A percentile compares a stretch with the other conserved stretches of the same genome.
Evolutionary conservation across 37 sponge, comb jelly and placozoan genomes (phyloP).

Genomic region (Petrosia ficiformis): DNA sequence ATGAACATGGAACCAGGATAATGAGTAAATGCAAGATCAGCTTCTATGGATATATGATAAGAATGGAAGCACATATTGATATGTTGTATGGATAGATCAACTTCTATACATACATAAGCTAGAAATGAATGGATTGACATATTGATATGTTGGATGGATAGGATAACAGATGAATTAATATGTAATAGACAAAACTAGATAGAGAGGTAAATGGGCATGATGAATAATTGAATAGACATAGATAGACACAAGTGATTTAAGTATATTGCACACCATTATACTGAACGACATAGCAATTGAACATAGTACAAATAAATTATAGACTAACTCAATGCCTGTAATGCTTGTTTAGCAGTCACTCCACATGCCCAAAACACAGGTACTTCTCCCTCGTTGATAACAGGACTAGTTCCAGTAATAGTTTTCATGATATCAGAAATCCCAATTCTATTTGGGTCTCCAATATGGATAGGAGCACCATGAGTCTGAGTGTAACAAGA

Average conservation of each 20-base stretch:
- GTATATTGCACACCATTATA: no score
- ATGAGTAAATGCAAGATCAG: constrained; percentile 72
- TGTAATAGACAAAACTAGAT: no score
- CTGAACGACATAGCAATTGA: no score
- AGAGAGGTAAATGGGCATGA: background rate
- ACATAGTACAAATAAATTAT: no score
- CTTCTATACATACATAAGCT: background rate
- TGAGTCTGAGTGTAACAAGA: constrained; percentile 34
- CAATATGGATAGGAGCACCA: constrained; percentile 93
- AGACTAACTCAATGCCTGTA: constrained; percentile 43
- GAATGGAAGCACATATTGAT: background rate
- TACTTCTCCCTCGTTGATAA: constrained; percentile 49
- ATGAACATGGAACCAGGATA: constrained; percentile 90
- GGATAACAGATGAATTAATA: no score
- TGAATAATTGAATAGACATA: background rate
- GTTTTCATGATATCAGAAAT: constrained; percentile 34
- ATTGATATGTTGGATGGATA: no score
- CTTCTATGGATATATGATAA: constrained; percentile 41
- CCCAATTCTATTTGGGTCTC: constrained; percentile 82
- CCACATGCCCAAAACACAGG: constrained; percentile 98
- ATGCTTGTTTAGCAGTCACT: constrained; percentile 58
- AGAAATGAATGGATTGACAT: no score
- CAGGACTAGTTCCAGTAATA: constrained; percentile 37
- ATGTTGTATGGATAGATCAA: background rate
- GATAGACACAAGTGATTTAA: no score